These are phyloP conservation scores for Tapera naevia DNA, from an alignment of 2,797 vertebrate species.

Conservation along the genomic window DNA sequence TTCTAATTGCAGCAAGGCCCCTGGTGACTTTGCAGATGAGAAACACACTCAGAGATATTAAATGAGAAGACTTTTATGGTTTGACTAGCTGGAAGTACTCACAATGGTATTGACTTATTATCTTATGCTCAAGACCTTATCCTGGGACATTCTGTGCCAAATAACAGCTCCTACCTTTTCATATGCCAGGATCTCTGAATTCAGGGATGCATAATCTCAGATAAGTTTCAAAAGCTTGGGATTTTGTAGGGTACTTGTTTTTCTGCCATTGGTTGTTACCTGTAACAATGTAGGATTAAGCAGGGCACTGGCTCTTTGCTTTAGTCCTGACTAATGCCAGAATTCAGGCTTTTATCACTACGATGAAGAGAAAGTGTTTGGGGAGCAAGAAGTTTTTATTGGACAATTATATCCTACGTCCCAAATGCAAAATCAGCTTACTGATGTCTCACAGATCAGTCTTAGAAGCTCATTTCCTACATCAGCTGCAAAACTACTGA, in stretches of 20 bases:
- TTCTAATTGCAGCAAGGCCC: background rate
- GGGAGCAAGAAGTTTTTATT: background rate
- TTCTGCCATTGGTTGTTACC: background rate
- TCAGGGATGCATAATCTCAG: background rate
- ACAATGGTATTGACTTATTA: fast-evolving
- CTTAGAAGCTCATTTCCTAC: background rate
- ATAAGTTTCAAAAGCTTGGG: background rate
- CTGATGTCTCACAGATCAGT: background rate
- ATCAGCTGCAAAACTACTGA: background rate
- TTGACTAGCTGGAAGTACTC: background rate
- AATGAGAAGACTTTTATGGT: background rate
- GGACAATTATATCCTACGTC: background rate
- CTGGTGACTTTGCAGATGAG: background rate
- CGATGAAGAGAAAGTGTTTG: background rate
- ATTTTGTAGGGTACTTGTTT: background rate
- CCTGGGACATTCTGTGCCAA: background rate
- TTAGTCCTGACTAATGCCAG: background rate
- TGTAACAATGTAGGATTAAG: background rate
- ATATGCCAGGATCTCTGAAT: background rate
- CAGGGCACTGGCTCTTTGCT: background rate
- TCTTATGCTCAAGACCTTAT: background rate
- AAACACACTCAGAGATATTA: background rate
- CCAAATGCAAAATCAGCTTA: background rate
- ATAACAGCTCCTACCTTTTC: background rate
- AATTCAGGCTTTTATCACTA: background rate